A percentile compares a stretch with the other conserved stretches of the same genome.
Conservation (phyloP, 2,113 vertebrate genomes). For the Nerophis lumbriciformis region DNA sequence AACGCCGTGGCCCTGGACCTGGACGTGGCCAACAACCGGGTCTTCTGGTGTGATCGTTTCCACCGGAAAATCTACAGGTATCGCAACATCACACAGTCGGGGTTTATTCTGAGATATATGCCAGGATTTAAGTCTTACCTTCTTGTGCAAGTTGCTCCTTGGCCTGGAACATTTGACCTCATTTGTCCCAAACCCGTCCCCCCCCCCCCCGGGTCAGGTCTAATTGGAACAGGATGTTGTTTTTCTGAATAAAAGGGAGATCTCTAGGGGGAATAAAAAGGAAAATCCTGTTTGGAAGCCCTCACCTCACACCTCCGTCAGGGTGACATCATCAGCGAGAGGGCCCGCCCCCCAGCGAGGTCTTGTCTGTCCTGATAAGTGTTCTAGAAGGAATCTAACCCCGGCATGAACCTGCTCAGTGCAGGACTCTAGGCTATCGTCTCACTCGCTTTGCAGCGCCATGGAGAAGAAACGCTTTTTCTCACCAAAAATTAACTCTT, state of each 20-base stretch:
- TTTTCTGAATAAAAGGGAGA: conserved; percentile 37
- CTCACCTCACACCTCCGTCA: conserved; percentile 41
- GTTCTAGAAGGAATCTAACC: conserved; percentile 49
- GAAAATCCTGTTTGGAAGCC: conserved; percentile 35
- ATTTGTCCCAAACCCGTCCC: conserved; percentile 20
- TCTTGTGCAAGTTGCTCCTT: not conserved
- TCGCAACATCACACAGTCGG: not conserved
- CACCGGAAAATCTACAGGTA: conserved; percentile 95
- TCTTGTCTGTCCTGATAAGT: conserved; percentile 56
- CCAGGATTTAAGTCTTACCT: not conserved
- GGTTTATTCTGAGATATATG: not conserved
- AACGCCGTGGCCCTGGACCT: conserved; percentile 89
- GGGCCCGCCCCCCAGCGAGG: conserved; percentile 24
- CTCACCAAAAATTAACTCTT: not conserved
- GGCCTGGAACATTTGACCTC: not conserved
- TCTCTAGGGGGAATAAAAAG: conserved; percentile 33
- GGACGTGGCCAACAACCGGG: conserved; percentile 86
- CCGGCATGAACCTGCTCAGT: conserved; percentile 40
- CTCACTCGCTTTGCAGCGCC: not conserved
- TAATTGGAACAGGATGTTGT: conserved; percentile 52
- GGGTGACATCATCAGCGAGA: conserved; percentile 43
- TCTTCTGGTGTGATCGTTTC: conserved; percentile 96
- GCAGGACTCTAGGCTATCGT: conserved; percentile 28
- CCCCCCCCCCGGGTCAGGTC: conserved; percentile 11
- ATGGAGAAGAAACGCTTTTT: not conserved